Base-by-base conservation (phyloP, 2,797 vertebrate species). In the Enteromius anoplus region DNA sequence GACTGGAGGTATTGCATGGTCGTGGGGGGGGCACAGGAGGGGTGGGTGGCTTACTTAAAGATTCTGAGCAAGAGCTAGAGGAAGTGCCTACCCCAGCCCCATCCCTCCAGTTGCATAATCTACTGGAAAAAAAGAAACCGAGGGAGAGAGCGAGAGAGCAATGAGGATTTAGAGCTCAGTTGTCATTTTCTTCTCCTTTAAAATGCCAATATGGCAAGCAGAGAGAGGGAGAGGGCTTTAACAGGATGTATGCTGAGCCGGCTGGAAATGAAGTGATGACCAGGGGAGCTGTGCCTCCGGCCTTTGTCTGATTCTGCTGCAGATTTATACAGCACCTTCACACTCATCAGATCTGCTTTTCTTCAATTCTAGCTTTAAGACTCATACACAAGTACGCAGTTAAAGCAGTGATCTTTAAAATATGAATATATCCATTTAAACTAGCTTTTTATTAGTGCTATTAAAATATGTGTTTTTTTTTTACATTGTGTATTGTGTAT, bases 11-110 rank as follows among this genome's bases (percentile, higher is more conserved):
- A 84, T 75, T 81, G 84, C 62, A 60, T 71, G 68, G 45, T 64
- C 37, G 40, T 2, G 10, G 9, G 76, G 72, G 45, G 58, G 53
- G 76, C 66, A 26, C 23, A 84, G 86, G 87, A 53, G 80, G 88
- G 90, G 81, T 91, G 93, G 81, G 88, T 77, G 90, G 90, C 88
- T 93, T 92, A 92, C 92, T 94, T 93, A 93, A 93, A 91, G 92
- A 95, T 94, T 94, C 92, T 89, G 87, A 92, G 90, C 51, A 89
- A 92, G 93, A 93, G 93, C 92, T 90, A 91, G 92, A 94, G 89
- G 91, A 91, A 93, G 90, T 88, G 86, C 90, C 92, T 92, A 91
- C 90, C 91, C 84, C 42, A 90, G 90, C 89, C 88, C 88, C 84
- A 85, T 87, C 87, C 53, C 91, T 93, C 87, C 89, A 85, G 90